These are phyloP conservation scores for Ooceraea biroi DNA, from an alignment of 1,140 invertebrate genomes.

Conservation along the genomic window DNA sequence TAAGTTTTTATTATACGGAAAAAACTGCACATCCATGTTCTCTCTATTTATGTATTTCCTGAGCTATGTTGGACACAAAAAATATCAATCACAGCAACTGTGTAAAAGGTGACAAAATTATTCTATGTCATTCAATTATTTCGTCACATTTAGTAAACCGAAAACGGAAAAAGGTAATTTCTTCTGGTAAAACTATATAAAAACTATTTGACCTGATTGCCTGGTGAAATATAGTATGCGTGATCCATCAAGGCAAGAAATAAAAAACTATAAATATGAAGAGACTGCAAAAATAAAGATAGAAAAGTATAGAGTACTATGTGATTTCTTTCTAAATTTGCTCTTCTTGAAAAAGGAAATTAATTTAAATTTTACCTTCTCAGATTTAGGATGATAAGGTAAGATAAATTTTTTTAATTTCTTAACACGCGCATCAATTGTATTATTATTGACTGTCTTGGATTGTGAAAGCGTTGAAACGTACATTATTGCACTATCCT, in stretches of 20 bases:
- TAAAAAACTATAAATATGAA: neutral
- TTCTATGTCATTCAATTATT: conserved; percentile 44
- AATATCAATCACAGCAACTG: too few species aligned
- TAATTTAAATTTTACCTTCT: conserved; percentile 33
- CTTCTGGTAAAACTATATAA: conserved; percentile 49
- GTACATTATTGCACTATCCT: neutral
- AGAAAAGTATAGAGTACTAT: neutral
- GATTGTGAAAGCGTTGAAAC: too few species aligned
- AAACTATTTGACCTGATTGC: conserved; percentile 44
- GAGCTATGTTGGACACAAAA: too few species aligned
- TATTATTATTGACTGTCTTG: too few species aligned
- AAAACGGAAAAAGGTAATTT: conserved; percentile 51
- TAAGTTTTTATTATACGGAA: too few species aligned
- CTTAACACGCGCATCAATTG: too few species aligned
- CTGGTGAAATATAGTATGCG: neutral
- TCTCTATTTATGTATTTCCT: too few species aligned
- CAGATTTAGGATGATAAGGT: too few species aligned
- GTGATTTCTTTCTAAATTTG: conserved; percentile 13
- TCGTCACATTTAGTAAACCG: conserved; percentile 43
- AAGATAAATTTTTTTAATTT: conserved; percentile 45
- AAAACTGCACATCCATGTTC: neutral
- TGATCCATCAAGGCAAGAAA: neutral
- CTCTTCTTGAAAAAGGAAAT: neutral
- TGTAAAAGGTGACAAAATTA: too few species aligned
- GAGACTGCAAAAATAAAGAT: conserved; percentile 21